Evolutionary conservation across 2,797 vertebrate species (phyloP), one percentile per base, ranked within the genome.

Genomic region (Platyrinchus mystaceus): DNA sequence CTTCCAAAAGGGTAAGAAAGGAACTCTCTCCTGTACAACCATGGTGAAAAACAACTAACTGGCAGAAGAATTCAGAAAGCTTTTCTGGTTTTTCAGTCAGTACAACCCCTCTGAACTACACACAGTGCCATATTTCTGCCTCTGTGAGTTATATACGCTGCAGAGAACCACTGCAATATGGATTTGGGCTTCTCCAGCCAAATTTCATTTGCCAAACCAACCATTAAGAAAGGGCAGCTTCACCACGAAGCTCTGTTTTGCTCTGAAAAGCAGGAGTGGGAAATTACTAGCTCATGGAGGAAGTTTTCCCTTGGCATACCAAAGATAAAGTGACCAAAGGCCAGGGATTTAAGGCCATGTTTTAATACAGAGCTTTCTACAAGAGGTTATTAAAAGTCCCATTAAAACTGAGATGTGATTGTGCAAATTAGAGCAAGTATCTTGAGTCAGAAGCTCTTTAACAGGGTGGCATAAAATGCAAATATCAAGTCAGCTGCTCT

Each of bases 281-380:
- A 93, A 85, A 86, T 85, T 81, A 86, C 58, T 91, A 91, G 52
- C 84, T 93, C 85, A 53, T 63, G 37, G 47, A 89, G 34, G 83
- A 91, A 90, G 58, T 79, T 85, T 58, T 91, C 58, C 68, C 47
- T 73, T 89, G 68, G 68, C 28, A 47, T 74, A 64, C 27, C n/a
- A 78, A 59, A 86, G 78, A 59, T 66, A 79, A 90, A 86, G 53
- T 71, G 92, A 84, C 92, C 77, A 93, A 93, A 94, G 84, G 81
- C 70, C 56, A 82, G 21, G 23, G 66, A 79, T 62, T 89, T 87
- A 74, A 91, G 39, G 56, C 24, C 59, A 80, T 5, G 1, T 74
- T 89, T 89, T 74, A 93, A 67, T 74, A 84, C 5, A 59, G 52
- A 62, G 63, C 41, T 77, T 95, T 87, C 75, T 70, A 55, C 0